Conservation (phyloP, 2,797 vertebrate genomes). For the Pseudochromis fuscus region DNA sequence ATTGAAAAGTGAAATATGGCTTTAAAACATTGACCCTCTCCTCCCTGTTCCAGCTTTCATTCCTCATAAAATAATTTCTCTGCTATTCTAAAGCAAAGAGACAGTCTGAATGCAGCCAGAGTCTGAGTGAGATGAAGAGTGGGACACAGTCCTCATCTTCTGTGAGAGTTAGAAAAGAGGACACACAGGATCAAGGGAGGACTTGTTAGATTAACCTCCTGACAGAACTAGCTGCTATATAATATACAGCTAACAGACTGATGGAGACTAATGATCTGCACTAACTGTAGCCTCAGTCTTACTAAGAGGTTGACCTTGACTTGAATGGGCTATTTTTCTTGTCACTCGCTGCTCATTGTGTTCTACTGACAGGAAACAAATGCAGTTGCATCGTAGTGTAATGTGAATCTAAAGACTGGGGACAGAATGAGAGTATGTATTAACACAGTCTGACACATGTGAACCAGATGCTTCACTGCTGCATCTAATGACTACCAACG, state of each 20-base stretch:
- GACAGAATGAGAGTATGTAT: constrained; percentile 39
- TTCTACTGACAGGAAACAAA: constrained; percentile 24
- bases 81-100: constrained; percentile 9
- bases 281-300: constrained; percentile 54
- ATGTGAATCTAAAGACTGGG: constrained; percentile 26
- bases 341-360: constrained; percentile 30
- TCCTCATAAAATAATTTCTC: neutral
- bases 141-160: constrained; percentile 12
- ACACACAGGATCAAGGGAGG: constrained; percentile 63
- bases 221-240: constrained; percentile 53
- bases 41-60: neutral
- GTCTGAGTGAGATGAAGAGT: constrained; percentile 26
- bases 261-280: constrained; percentile 57
- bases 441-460: constrained; percentile 49
- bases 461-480: constrained; percentile 63
- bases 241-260: constrained; percentile 55
- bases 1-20: neutral
- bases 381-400: constrained; percentile 1
- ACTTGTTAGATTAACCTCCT: constrained; percentile 55
- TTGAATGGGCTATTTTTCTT: constrained; percentile 31
- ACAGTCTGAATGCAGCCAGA: constrained; percentile 25
- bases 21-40: neutral
- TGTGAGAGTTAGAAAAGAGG: constrained; percentile 25
- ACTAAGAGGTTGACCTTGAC: constrained; percentile 23
- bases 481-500: constrained; percentile 44